These are phyloP conservation scores for Ophion ventricosus DNA, from an alignment of 2,888 invertebrate genomes.

Conservation along the genomic window DNA sequence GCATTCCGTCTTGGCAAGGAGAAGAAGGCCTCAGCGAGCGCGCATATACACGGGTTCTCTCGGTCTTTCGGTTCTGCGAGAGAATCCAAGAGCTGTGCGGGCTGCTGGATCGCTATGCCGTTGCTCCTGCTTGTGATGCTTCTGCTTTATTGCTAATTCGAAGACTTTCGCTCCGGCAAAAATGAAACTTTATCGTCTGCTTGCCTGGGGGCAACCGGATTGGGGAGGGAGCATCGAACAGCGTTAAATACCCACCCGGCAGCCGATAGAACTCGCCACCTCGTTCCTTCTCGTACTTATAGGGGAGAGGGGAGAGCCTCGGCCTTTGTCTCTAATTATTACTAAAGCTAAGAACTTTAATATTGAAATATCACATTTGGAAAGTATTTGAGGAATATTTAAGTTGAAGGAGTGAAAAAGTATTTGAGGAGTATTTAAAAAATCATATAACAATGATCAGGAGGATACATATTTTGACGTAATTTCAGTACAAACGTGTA, in stretches of 20 bases:
- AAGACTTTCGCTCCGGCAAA: constrained; percentile 79
- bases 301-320: neutral
- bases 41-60: constrained; percentile 38
- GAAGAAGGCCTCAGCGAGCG: constrained; percentile 28
- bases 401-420: no score
- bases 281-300: constrained; percentile 50
- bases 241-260: constrained; percentile 59
- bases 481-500: no score
- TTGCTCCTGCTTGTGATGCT: constrained; percentile 55
- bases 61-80: constrained; percentile 29
- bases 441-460: no score
- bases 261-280: constrained; percentile 63
- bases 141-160: constrained; percentile 82
- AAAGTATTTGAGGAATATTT: no score
- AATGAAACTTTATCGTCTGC: constrained; percentile 80
- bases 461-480: no score
- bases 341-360: neutral
- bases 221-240: constrained; percentile 1
- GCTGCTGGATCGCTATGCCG: constrained; percentile 23
- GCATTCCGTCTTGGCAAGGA: constrained; percentile 58
- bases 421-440: no score
- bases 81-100: constrained; percentile 39
- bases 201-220: constrained; percentile 72
- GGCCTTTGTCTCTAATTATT: neutral
- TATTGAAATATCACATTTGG: neutral